Evolutionary conservation across 2,113 vertebrate genomes (phyloP).

Genomic region (Psittacus erithacus): DNA sequence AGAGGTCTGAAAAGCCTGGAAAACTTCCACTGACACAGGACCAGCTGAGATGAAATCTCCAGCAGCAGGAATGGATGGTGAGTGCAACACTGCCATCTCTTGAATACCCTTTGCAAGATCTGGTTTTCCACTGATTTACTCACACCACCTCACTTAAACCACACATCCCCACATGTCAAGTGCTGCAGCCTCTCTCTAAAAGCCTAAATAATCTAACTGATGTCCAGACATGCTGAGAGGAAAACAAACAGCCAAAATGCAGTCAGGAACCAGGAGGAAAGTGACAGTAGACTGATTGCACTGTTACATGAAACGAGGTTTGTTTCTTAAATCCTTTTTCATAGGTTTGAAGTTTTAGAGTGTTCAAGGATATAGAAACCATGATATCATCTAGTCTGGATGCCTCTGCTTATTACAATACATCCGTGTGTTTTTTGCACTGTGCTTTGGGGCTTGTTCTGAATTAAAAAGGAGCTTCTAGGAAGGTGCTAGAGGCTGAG

Average conservation of each 20-base stretch:
- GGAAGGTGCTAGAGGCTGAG: neutral
- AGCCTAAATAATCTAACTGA: neutral
- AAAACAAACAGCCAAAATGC: neutral
- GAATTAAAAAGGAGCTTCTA: neutral
- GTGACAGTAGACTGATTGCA: neutral
- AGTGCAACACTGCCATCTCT: constrained; percentile 67
- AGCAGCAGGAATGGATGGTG: neutral
- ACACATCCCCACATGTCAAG: fast-evolving
- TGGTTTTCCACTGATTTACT: neutral
- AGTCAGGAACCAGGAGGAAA: neutral
- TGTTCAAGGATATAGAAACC: neutral
- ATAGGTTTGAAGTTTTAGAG: neutral
- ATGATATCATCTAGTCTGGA: neutral
- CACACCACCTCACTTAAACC: neutral
- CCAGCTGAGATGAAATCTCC: neutral
- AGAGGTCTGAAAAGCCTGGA: constrained; percentile 4
- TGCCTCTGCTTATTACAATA: neutral
- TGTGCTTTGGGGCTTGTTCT: neutral
- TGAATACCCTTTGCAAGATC: constrained; percentile 44
- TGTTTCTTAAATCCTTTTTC: neutral
- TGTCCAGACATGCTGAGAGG: neutral
- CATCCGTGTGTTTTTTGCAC: neutral
- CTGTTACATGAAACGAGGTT: neutral
- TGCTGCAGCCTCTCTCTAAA: neutral
- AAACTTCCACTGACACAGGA: constrained; percentile 15